Base-by-base conservation (phyloP, 92 coral and sea anemone species). In the Bergia sp. region DNA sequence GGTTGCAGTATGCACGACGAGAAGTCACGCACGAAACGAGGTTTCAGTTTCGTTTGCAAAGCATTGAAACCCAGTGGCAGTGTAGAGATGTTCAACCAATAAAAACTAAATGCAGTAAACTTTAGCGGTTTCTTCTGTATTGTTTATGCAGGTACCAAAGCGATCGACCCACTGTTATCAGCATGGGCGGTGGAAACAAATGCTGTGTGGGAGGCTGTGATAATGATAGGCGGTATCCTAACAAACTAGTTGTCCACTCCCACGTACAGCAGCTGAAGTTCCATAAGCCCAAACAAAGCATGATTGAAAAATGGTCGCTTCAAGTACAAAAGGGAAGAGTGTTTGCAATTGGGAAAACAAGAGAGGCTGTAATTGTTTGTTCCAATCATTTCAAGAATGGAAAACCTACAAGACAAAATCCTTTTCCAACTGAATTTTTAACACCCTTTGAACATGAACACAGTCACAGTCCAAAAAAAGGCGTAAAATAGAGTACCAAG, bases 191-290 rank as follows among this genome's bases (percentile, higher is more conserved):
- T 89, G 87, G 91, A 81, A 66, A 73, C 72, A 89, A 86, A 85
- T 81, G 87, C 49, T 89, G 77, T 55, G 88, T 89, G 21, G 87
- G 83, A 29, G 76, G 91, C 75, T 73, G 83, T 58, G 76, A 89
- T 79, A 89, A 89, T 61, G 87, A 58, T 61, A 57, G 91, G 77
- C 13, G 82, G 36, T 73, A 81, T 81, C 75, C 49, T 20, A 72
- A 76, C 44, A 89, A 82, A 41, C 69, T 49, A 58, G 88, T 81
- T 77, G 37, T 72, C 36, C 77, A 66, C 83, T 82, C 77, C 2
- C 81, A 89, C 79, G 91, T 82, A n/a, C 47, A 76, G 84, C 76
- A 21, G 16, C 85, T 82, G 85, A 42, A 53, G 69, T 89, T 82
- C 77, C 85, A 89, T 79, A 89, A 89, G 53, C 88, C 85, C 57